Evolutionary conservation across 2,888 invertebrate species (phyloP).

Genomic region (Lottia gigantea): DNA sequence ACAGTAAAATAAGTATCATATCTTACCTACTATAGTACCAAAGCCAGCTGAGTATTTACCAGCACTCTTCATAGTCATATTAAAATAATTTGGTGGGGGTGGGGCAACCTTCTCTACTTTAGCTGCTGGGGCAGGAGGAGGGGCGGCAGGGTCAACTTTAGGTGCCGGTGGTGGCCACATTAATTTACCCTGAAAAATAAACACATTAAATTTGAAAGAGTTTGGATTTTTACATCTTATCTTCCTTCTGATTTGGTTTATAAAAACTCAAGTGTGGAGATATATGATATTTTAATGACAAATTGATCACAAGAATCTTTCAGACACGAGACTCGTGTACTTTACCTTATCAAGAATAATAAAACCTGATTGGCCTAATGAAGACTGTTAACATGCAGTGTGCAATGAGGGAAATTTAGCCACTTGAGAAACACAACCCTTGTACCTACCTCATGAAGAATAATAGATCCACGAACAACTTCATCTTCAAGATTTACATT

Average conservation of each 20-base stretch:
- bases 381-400: too few species aligned
- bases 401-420: too few species aligned
- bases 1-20: too few species aligned
- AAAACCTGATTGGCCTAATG: too few species aligned
- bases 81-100: slow-evolving; percentile 76
- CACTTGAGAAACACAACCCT: slow-evolving; percentile 21
- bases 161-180: slow-evolving; percentile 72
- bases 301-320: too few species aligned
- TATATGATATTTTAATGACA: too few species aligned
- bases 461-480: slow-evolving; percentile 85
- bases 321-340: too few species aligned
- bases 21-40: slow-evolving; percentile 45
- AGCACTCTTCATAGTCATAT: slow-evolving; percentile 71
- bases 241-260: too few species aligned
- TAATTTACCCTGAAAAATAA: background rate
- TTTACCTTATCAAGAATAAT: too few species aligned
- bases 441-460: slow-evolving; percentile 76
- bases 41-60: slow-evolving; percentile 63
- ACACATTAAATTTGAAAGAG: background rate
- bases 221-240: background rate
- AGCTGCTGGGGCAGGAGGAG: slow-evolving; percentile 52
- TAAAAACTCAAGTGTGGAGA: too few species aligned
- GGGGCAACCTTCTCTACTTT: slow-evolving; percentile 45
- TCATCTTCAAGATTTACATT: slow-evolving; percentile 85
- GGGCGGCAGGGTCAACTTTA: slow-evolving; percentile 70